Evolutionary conservation across 2,888 invertebrate species (phyloP), one percentile per base, ranked within the genome.

Genomic region (Brachyopa scutellaris): DNA sequence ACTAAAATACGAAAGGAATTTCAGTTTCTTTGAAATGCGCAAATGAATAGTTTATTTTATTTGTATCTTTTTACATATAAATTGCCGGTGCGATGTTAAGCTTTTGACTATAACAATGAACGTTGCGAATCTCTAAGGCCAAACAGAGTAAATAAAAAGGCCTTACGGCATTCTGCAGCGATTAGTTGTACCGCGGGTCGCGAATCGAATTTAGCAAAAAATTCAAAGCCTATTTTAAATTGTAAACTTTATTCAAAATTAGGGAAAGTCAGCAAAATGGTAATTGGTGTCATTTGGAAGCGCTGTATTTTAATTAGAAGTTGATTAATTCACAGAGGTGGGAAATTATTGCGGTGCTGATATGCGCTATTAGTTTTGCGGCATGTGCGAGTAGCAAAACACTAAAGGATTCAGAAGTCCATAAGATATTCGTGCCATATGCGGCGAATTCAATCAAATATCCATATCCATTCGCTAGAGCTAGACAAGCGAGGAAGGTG

Each of bases 401-500:
- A 33, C n/a, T 36, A 1, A 84, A 74, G 33, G 84, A 85, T 29
- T 86, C 86, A 2, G 61, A 84, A 49, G 84, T 87, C n/a, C 84
- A 70, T n/a, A 85, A 78, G 1, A 85, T 87, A 0, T 83, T 85
- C 8, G 86, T 87, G 49, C 86, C 87, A 4, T 87, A 86, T 62
- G 84, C 84, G 15, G 74, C 76, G 2, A 80, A 70, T 5, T 40
- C 66, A 1, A 38, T 53, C 3, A 53, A 64, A 4, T 80, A 84
- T 53, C 85, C 87, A 1, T 86, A 85, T 57, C 82, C 83, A 9
- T 84, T 76, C 13, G 67, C 76, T 2, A 62, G 78, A 4, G 13
- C 59, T 1, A 66, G 69, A 2, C 84, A 84, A 59, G 36, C 47
- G 11, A 83, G 84, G 36, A 83, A 84, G 7, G 86, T 86, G 7